Evolutionary conservation across 1,140 invertebrate genomes (phyloP).

Genomic region (Drosophila bocqueti): DNA sequence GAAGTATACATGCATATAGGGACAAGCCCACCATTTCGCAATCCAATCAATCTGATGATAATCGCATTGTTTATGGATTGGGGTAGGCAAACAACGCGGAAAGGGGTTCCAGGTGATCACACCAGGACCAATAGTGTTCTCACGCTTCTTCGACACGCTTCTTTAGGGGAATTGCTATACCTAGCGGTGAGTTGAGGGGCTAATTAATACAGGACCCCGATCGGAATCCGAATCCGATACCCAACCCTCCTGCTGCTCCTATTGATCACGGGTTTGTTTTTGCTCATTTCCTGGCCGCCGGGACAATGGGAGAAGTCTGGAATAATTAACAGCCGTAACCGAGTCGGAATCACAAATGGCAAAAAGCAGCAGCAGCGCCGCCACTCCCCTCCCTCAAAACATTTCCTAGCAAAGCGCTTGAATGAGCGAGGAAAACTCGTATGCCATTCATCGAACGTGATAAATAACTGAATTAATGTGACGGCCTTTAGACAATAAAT

Average conservation of each 20-base stretch:
- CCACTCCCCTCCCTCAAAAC: slow-evolving; percentile 11
- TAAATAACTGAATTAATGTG: slow-evolving; percentile 82
- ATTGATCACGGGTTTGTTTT: slow-evolving; percentile 45
- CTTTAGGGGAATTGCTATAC: slow-evolving; percentile 38
- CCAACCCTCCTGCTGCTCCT: slow-evolving; percentile 41
- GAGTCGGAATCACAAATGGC: slow-evolving; percentile 58
- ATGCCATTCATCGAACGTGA: slow-evolving; percentile 62
- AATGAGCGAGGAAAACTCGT: slow-evolving; percentile 52
- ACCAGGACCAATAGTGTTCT: slow-evolving; percentile 58
- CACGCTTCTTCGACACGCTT: slow-evolving; percentile 67
- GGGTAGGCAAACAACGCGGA: slow-evolving; percentile 43
- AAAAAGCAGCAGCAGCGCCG: slow-evolving; percentile 5
- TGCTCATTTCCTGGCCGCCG: slow-evolving; percentile 41
- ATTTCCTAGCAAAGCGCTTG: slow-evolving; percentile 49
- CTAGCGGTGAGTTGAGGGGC: slow-evolving; percentile 61
- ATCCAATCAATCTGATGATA: slow-evolving; percentile 70
- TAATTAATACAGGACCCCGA: slow-evolving; percentile 49
- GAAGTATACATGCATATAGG: not conserved
- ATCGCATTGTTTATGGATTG: slow-evolving; percentile 74
- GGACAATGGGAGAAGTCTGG: slow-evolving; percentile 46
- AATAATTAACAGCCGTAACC: slow-evolving; percentile 74
- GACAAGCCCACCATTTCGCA: slow-evolving; percentile 27
- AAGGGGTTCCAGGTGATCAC: slow-evolving; percentile 42
- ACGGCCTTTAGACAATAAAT: slow-evolving; percentile 72
- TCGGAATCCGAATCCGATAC: slow-evolving; percentile 9